Evolutionary conservation across 2,888 invertebrate species (phyloP).

Genomic region (Prosapia bicincta): DNA sequence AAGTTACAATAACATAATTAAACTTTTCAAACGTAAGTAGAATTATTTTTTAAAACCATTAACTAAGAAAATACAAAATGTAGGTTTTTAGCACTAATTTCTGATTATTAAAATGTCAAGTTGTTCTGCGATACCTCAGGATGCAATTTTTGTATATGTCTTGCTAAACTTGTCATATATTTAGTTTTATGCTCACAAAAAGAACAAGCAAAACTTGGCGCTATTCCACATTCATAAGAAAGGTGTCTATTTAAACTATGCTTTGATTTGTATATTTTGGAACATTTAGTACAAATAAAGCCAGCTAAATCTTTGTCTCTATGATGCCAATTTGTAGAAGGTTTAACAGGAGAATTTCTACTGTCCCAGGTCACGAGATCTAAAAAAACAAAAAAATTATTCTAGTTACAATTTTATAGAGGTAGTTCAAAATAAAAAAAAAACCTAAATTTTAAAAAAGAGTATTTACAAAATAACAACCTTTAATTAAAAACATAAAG

Average conservation of each 20-base stretch:
- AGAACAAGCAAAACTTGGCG: conserved; percentile 50
- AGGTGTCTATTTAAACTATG: conserved; percentile 38
- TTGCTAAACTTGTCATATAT: conserved; percentile 49
- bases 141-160: conserved; percentile 43
- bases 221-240: conserved; percentile 50
- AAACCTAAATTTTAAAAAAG: too few relatives aligned
- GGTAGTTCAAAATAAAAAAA: background rate
- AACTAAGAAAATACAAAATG: too few relatives aligned
- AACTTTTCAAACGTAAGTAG: too few relatives aligned
- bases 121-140: background rate
- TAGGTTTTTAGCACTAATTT: too few relatives aligned
- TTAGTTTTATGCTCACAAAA: conserved; percentile 49
- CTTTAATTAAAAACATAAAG: too few relatives aligned
- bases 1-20: too few relatives aligned
- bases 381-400: background rate
- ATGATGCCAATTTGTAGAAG: background rate
- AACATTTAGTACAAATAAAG: conserved; percentile 36
- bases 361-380: background rate
- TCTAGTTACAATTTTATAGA: background rate
- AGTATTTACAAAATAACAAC: too few relatives aligned
- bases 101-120: background rate
- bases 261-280: conserved; percentile 37
- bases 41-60: too few relatives aligned
- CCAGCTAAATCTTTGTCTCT: background rate
- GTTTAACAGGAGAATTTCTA: background rate